phyloP scores from a whole-genome alignment of 23 tunicate species.

The Oikopleura dioica region DNA sequence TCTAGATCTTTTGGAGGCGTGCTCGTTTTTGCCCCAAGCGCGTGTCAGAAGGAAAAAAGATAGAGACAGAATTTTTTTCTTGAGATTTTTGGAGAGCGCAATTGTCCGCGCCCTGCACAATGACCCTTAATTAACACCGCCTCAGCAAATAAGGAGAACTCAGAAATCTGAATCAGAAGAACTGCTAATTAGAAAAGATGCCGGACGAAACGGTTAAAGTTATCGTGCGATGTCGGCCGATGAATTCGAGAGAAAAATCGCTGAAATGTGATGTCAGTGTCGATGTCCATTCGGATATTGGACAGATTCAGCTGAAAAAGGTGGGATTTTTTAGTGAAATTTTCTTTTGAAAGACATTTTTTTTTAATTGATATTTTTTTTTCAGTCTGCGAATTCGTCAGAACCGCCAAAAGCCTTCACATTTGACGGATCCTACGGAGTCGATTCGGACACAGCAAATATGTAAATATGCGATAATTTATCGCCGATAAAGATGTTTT shows the following conservation, averaged over 20 bases:
- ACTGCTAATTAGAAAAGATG: too few species aligned
- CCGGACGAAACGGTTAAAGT: conserved; percentile 87
- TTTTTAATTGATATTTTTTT: not conserved
- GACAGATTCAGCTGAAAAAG: not conserved
- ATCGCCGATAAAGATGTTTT: too few species aligned
- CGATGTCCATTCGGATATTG: not conserved
- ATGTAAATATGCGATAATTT: too few species aligned
- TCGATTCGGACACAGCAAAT: conserved; percentile 69
- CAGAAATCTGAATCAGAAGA: too few species aligned
- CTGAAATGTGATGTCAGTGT: conserved; percentile 44
- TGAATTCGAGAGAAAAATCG: conserved; percentile 47
- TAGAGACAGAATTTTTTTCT: too few species aligned
- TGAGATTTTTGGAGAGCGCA: too few species aligned
- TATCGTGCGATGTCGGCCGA: conserved; percentile 89
- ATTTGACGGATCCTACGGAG: conserved; percentile 87
- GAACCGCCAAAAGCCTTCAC: conserved; percentile 77
- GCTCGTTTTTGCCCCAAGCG: too few species aligned
- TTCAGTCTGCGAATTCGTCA: not conserved
- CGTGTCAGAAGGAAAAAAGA: too few species aligned
- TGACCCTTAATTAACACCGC: too few species aligned
- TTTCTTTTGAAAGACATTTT: not conserved
- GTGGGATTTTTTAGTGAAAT: not conserved
- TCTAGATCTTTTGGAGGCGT: too few species aligned
- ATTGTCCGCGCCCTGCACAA: too few species aligned
- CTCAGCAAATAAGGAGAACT: too few species aligned